phyloP scores from a whole-genome alignment of 1,140 invertebrate species.

The Coboldia fuscipes region DNA sequence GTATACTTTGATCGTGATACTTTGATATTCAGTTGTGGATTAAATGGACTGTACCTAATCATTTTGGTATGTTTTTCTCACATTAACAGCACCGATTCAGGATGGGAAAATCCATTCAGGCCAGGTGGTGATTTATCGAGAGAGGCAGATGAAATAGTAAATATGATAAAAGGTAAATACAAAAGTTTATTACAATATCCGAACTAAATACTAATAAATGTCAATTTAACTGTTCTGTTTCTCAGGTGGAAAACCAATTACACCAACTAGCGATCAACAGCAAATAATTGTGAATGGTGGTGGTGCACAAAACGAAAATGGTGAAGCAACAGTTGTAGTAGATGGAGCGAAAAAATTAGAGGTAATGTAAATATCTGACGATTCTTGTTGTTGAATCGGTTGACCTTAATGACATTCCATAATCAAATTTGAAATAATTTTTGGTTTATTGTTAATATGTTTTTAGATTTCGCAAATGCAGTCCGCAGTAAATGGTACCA shows the following conservation, averaged over 20 bases:
- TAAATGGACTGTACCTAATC: neutral
- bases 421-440: slow-evolving; percentile 1
- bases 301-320: slow-evolving; percentile 14
- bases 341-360: slow-evolving; percentile 17
- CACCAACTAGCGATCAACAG: slow-evolving; percentile 29
- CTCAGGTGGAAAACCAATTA: slow-evolving; percentile 50
- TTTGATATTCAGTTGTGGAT: too few relatives aligned
- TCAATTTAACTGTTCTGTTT: neutral
- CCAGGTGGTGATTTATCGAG: slow-evolving; percentile 83
- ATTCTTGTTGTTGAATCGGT: too few relatives aligned
- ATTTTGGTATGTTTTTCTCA: slow-evolving; percentile 9
- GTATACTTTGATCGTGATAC: too few relatives aligned
- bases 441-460: neutral
- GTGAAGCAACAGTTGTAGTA: slow-evolving; percentile 8
- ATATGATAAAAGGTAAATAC: slow-evolving; percentile 62
- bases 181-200: too few relatives aligned
- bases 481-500: slow-evolving; percentile 21
- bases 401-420: neutral
- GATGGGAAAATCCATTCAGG: slow-evolving; percentile 92
- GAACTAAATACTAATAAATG: neutral
- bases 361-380: too few relatives aligned
- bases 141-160: slow-evolving; percentile 90
- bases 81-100: slow-evolving; percentile 69
- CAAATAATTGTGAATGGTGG: slow-evolving; percentile 19
- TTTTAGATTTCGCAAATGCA: slow-evolving; percentile 17